phyloP scores from a whole-genome alignment of 2,888 invertebrate species.

The Dione vanillae region DNA sequence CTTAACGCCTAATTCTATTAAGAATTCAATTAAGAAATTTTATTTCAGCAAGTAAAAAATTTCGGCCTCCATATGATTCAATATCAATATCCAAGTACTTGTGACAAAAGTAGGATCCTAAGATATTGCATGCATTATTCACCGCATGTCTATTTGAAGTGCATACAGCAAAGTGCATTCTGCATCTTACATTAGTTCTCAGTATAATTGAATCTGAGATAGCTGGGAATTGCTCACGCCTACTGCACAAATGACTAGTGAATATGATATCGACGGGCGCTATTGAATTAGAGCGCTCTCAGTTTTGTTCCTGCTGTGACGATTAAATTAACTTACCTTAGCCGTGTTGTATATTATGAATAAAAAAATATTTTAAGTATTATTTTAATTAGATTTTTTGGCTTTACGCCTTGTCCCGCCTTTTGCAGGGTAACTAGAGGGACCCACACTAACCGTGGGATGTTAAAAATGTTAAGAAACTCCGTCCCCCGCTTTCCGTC shows the following conservation, averaged over 20 bases:
- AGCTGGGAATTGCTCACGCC: constrained; percentile 24
- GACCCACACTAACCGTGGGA: too few relatives aligned
- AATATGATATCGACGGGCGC: constrained; percentile 26
- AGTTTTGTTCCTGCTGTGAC: constrained; percentile 3
- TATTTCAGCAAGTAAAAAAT: too few relatives aligned
- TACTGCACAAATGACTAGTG: constrained; percentile 27
- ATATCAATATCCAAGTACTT: too few relatives aligned
- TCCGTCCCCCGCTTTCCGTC: too few relatives aligned
- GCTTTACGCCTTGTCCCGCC: too few relatives aligned
- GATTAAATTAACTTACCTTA: background rate
- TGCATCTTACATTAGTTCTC: constrained; percentile 31
- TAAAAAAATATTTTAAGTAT: background rate
- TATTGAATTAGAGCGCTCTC: constrained; percentile 31
- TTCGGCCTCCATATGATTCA: too few relatives aligned
- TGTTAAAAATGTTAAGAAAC: too few relatives aligned
- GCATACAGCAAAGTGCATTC: constrained; percentile 1
- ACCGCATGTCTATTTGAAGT: background rate
- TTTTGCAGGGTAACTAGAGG: background rate
- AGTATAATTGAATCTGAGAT: constrained; percentile 34
- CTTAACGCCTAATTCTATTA: too few relatives aligned
- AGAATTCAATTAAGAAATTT: too few relatives aligned
- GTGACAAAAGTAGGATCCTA: background rate
- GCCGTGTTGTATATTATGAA: background rate
- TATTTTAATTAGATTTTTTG: too few relatives aligned
- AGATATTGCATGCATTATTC: background rate